Base-by-base conservation (phyloP, 2,113 vertebrate genomes). In the Neodon shergylaensis region DNA sequence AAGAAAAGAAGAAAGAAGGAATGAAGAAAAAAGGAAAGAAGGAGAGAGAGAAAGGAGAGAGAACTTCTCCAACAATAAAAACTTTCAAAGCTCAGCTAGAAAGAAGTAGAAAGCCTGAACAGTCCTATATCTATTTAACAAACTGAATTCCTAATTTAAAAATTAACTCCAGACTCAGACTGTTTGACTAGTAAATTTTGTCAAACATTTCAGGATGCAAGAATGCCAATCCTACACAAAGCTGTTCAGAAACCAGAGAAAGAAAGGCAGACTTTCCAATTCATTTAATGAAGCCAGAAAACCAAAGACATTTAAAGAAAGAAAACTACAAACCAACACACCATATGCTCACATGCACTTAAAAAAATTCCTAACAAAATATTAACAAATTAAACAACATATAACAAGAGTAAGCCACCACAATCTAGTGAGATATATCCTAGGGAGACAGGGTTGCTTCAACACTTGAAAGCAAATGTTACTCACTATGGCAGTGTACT, bases 231-330 rank as follows among this genome's bases (percentile, higher is more conserved):
- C 17, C 44, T 66, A 73, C 24, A 65, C 33, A 81, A 90, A 96
- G 76, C 85, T 76, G 33, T 74, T 66, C 9, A 88, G 58, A 47
- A 93, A 78, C 65, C 9, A 52, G 58, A 91, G 31, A 44, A 58
- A 68, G 4, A 44, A 58, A 68, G 4, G 4, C 24, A 81, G 5
- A 58, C 24, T 82, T 91, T 58, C 74, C 68, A 91, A 63, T 22
- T 72, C 6, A 70, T 44, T 66, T 54, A 58, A 91, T 76, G 44
- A 88, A 61, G 33, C 21, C 76, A 83, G 16, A 47, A 92, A 76
- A 76, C 49, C 47, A 88, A 39, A 63, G 74, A 72, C 73, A 95
- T 54, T 73, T 95, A 81, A 94, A 94, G 77, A 87, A 66, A 84
- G 11, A 65, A 58, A 87, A 76, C 17, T 19, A 76, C 28, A 58